A percentile compares a stretch with the other conserved stretches of the same genome.
These are phyloP conservation scores for Synergus laeviventris DNA, from an alignment of 2,888 invertebrate genomes.

Conservation along the genomic window DNA sequence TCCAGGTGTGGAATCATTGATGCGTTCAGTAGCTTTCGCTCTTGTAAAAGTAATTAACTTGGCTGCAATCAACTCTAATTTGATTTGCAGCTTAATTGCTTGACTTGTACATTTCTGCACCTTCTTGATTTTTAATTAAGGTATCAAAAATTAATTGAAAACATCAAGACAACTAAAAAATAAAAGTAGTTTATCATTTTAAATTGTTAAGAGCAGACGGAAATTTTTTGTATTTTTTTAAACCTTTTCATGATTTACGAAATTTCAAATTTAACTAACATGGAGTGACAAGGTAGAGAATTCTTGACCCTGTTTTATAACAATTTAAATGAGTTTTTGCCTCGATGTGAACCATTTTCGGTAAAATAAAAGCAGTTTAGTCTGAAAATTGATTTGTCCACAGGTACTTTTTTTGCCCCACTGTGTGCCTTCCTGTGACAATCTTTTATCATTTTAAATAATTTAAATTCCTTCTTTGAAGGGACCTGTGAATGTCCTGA, in stretches of 20 bases:
- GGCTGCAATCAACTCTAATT: conserved; percentile 25
- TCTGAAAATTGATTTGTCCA: too few relatives aligned
- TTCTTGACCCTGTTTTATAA: too few relatives aligned
- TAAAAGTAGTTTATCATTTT: too few relatives aligned
- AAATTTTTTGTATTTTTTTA: too few relatives aligned
- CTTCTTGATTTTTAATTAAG: not conserved
- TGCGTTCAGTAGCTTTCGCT: conserved; percentile 3
- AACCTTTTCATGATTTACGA: too few relatives aligned
- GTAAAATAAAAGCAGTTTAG: too few relatives aligned
- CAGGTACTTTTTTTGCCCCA: not conserved
- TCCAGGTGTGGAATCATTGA: conserved; percentile 32
- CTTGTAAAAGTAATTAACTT: conserved; percentile 15
- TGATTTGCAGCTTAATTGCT: conserved; percentile 20
- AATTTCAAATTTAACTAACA: too few relatives aligned
- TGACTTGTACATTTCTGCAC: not conserved
- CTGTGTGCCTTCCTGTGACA: not conserved
- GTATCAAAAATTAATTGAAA: not conserved
- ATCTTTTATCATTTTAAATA: not conserved
- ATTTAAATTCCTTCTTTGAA: conserved; percentile 2
- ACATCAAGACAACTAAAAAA: not conserved
- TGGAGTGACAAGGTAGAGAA: not conserved
- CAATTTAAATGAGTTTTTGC: too few relatives aligned
- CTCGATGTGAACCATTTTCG: too few relatives aligned
- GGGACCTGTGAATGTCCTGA: conserved; percentile 62
- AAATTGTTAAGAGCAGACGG: too few relatives aligned